These are phyloP conservation scores for Cryptocheilus praepositus DNA, from an alignment of 2,888 invertebrate species.

Conservation along the genomic window DNA sequence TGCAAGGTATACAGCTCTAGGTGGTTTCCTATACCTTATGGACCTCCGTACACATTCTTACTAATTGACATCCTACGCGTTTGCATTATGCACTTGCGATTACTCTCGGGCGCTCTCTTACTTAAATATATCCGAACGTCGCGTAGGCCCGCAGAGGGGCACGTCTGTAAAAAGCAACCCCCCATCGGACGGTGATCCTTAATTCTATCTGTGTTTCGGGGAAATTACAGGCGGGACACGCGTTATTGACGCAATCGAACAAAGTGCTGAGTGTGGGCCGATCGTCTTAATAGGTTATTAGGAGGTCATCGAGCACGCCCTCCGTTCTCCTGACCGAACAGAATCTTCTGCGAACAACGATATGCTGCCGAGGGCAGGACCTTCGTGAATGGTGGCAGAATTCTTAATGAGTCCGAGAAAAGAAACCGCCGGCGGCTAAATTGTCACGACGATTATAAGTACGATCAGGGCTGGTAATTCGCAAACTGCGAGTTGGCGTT, in stretches of 20 bases:
- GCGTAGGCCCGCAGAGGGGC: constrained; percentile 14
- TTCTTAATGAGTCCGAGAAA: background rate
- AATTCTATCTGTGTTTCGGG: background rate
- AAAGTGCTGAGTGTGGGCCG: constrained; percentile 41
- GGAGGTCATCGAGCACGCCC: constrained; percentile 60
- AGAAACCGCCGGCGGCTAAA: too few species aligned
- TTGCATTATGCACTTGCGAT: constrained; percentile 69
- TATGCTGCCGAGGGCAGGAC: constrained; percentile 16
- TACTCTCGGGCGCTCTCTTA: constrained; percentile 62
- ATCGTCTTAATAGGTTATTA: constrained; percentile 66
- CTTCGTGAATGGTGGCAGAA: background rate
- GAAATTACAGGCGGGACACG: background rate
- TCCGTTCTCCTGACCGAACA: constrained; percentile 48
- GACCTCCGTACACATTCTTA: constrained; percentile 73
- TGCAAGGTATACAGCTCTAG: constrained; percentile 62
- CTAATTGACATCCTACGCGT: constrained; percentile 70
- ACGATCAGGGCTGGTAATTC: background rate
- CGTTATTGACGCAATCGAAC: constrained; percentile 40
- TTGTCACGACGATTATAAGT: too few species aligned
- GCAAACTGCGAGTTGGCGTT: background rate
- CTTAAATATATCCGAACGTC: constrained; percentile 53
- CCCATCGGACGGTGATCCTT: background rate
- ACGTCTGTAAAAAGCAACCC: background rate
- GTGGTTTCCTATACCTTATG: constrained; percentile 62
- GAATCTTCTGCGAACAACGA: constrained; percentile 35